Base-by-base conservation (phyloP, 1,140 invertebrate genomes). In the Aporrectodea caliginosa region DNA sequence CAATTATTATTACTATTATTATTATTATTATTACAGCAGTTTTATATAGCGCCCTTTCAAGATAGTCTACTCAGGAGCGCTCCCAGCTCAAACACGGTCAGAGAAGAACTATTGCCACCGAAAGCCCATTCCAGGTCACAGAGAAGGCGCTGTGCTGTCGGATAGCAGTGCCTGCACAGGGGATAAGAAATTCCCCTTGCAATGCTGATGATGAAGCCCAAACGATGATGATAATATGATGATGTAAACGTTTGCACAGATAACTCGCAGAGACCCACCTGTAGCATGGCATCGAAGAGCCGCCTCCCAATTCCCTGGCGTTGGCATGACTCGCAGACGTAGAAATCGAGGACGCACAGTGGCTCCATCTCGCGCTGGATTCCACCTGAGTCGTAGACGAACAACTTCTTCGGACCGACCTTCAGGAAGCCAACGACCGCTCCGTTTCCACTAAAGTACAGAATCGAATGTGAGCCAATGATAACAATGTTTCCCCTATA, bases 341-440 rank as follows among this genome's bases (percentile, higher is more conserved):
- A 89, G 79, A 89, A 89, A 80, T 89, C 88, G 0, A 89, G 83
- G n/a, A 88, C 84, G 84, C 88, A 89, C 29, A 88, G 73, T 14
- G 88, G 87, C n/a, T 84, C 84, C 79, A 87, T 78, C 81, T 89
- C 88, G 81, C 88, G 85, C 6, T 85, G 84, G 1, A 79, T 68
- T 43, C 85, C 85, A 16, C 83, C 78, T n/a, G 76, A 35, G 78
- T 88, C 86, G 80, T 88, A 88, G 22, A 89, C 85, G 86, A 88
- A 89, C 34, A 89, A 81, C 73, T 84, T 85, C 83, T 88, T 88
- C 43, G 78, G 68, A 32, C 88, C 88, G 34, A 88, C 83, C 80
- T 88, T 88, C 32, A 89, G 72, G 68, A 88, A 83, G 1, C 88
- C 88, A 75, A 89, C 79, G 2, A 84, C 83, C 43, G 43, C 6